Evolutionary conservation across 2,888 invertebrate species (phyloP).

Genomic region (Eristalinus sepulchralis): DNA sequence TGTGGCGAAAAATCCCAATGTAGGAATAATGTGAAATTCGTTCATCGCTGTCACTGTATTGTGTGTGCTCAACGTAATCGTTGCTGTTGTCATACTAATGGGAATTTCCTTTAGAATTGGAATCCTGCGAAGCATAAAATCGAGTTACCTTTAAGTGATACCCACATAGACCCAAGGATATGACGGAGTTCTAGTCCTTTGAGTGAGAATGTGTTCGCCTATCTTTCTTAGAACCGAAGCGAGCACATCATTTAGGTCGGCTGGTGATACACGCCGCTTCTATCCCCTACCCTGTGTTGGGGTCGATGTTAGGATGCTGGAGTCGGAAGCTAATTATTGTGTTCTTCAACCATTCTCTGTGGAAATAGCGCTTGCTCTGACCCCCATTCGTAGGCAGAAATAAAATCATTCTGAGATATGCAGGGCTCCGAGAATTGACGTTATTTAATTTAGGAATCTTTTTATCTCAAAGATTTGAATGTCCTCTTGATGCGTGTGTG

Average conservation of each 20-base stretch:
- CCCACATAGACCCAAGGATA: slow-evolving; percentile 34
- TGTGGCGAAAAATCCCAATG: slow-evolving; percentile 67
- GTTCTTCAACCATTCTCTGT: too few species aligned
- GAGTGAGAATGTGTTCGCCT: not conserved
- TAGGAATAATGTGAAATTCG: slow-evolving; percentile 64
- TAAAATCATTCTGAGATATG: too few species aligned
- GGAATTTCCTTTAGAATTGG: slow-evolving; percentile 69
- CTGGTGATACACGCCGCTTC: not conserved
- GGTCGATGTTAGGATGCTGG: too few species aligned
- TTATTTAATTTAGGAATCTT: too few species aligned
- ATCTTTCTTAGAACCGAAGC: not conserved
- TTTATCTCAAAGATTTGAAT: too few species aligned
- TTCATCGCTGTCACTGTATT: slow-evolving; percentile 34
- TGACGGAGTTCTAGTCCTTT: not conserved
- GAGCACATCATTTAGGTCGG: not conserved
- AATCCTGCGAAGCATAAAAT: slow-evolving; percentile 69
- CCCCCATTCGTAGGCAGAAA: too few species aligned
- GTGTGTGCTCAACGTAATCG: slow-evolving; percentile 55
- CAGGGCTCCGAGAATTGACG: too few species aligned
- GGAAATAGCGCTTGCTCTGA: too few species aligned
- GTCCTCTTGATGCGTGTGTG: too few species aligned
- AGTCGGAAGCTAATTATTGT: too few species aligned
- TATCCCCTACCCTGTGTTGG: not conserved
- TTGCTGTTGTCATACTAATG: slow-evolving; percentile 68
- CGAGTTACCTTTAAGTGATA: slow-evolving; percentile 70